Evolutionary conservation across 2,113 vertebrate genomes (phyloP).

Genomic region (Alexandromys fortis): DNA sequence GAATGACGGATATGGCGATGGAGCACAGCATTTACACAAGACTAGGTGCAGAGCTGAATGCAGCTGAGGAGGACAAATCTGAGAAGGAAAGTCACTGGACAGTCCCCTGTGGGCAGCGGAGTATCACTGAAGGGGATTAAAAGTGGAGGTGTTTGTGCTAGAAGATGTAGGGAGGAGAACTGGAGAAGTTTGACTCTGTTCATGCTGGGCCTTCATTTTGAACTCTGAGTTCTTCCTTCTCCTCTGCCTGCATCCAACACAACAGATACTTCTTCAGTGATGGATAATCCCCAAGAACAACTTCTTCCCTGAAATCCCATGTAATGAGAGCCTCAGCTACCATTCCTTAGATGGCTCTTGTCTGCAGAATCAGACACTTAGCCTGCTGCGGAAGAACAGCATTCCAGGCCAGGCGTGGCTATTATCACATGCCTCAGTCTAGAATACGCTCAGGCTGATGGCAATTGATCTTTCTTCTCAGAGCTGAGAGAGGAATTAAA

Average conservation of each 20-base stretch:
- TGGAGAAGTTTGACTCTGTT: not conserved
- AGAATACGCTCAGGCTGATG: not conserved
- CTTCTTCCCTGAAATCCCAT: not conserved
- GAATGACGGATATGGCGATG: not conserved
- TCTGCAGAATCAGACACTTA: not conserved
- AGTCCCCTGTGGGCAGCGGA: not conserved
- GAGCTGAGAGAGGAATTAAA: not conserved
- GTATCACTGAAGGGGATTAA: not conserved
- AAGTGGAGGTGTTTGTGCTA: not conserved
- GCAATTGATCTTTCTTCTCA: not conserved
- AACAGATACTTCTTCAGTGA: not conserved
- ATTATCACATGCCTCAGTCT: not conserved
- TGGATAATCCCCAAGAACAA: not conserved
- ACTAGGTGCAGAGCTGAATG: not conserved
- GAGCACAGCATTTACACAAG: not conserved
- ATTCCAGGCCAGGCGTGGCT: not conserved
- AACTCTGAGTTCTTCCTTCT: not conserved
- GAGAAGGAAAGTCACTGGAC: not conserved
- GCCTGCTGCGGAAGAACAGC: not conserved
- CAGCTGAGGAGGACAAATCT: not conserved
- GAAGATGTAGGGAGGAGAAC: not conserved
- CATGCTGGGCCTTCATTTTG: not conserved
- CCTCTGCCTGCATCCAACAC: not conserved
- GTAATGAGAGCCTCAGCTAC: not conserved
- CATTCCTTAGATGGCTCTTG: not conserved